Percentiles rank a stretch among this genome's conserved stretches.
phyloP scores from a whole-genome alignment of 2,113 vertebrate species.

The Coturnix japonica region DNA sequence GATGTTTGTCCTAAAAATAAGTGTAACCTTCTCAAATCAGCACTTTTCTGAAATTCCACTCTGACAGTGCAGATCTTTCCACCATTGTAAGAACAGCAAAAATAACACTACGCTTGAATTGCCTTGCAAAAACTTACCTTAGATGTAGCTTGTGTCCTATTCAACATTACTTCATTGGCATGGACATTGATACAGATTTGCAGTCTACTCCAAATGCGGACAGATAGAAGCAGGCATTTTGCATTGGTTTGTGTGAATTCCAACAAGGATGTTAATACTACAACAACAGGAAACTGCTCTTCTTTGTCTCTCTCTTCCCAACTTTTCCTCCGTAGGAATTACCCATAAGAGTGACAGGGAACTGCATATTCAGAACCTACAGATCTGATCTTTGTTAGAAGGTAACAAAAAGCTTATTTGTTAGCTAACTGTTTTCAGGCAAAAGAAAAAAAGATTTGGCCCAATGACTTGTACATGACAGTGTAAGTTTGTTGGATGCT shows the following conservation, averaged over 20 bases:
- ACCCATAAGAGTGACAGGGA: not conserved
- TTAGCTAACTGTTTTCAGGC: not conserved
- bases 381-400: not conserved
- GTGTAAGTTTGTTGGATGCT: fast-evolving
- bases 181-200: not conserved
- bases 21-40: constrained; percentile 1
- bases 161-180: not conserved
- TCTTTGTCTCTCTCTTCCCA: not conserved
- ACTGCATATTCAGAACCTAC: not conserved
- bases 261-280: not conserved
- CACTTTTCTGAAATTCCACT: constrained; percentile 14
- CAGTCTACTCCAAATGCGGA: not conserved
- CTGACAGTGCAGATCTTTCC: not conserved
- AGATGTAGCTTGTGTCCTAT: not conserved
- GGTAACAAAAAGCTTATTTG: not conserved
- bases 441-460: not conserved
- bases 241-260: not conserved
- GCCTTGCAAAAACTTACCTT: constrained; percentile 3
- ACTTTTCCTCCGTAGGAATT: not conserved
- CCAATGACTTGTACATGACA: not conserved
- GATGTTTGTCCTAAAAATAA: constrained; percentile 28
- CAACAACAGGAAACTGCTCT: not conserved
- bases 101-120: not conserved
- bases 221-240: not conserved
- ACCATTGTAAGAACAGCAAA: not conserved